Evolutionary conservation across 2,113 vertebrate species (phyloP).

Genomic region (Chascanopsetta lugubris): DNA sequence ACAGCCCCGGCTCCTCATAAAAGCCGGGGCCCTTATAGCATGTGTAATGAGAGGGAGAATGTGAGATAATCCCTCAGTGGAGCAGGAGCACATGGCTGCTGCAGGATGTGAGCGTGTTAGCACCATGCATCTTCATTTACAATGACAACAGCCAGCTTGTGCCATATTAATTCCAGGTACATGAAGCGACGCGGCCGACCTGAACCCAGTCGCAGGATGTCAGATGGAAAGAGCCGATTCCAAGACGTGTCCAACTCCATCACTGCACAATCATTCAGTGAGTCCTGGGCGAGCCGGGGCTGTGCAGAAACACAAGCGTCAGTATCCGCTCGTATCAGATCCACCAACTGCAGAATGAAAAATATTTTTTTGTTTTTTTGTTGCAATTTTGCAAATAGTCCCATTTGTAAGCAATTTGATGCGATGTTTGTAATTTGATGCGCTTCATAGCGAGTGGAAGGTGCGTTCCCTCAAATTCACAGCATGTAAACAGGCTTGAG

Average conservation of each 20-base stretch:
- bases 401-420: no score
- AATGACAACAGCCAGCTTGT: conserved; percentile 39
- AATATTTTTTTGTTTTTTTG: no score
- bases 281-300: background rate
- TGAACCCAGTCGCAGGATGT: conserved; percentile 28
- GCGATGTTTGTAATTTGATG: no score
- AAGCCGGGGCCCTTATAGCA: conserved; percentile 2
- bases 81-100: conserved; percentile 24
- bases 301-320: conserved; percentile 1
- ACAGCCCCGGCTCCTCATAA: conserved; percentile 19
- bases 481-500: background rate
- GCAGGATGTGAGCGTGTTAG: conserved; percentile 56
- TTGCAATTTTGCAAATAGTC: no score
- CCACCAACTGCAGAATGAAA: no score
- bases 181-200: conserved; percentile 20
- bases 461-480: background rate
- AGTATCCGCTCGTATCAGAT: background rate
- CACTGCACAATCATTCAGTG: conserved; percentile 8
- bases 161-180: conserved; percentile 55
- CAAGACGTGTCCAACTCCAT: conserved; percentile 10
- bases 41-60: conserved; percentile 15
- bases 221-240: conserved; percentile 36
- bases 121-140: conserved; percentile 54
- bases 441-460: no score
- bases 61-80: conserved; percentile 17